Base-by-base conservation (phyloP, 2,113 vertebrate species). In the Panurus biarmicus region DNA sequence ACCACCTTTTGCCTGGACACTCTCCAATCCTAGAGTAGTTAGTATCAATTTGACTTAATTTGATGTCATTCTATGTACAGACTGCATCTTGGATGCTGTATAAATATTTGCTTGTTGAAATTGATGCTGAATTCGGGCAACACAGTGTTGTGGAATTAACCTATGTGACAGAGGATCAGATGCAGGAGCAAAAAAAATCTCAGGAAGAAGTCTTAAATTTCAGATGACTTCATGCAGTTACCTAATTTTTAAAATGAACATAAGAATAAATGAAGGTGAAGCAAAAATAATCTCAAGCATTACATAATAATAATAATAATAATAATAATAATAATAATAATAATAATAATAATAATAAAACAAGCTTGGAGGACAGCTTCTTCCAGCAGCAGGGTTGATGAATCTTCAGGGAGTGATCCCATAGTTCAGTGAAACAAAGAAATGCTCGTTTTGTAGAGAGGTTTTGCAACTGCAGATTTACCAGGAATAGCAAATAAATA, bases 81-180 rank as follows among this genome's bases (percentile, higher is more conserved):
- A 58, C 75, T 77, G 67, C 64, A 76, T 50, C 78, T 74, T 4
- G 3, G 64, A 83, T 70, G 47, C 62, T 79, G 73, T 60, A 45
- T 75, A 92, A 89, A 91, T 94, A 95, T 94, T 95, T 95, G 67
- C 56, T 54, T 83, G n/a, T 54, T 76, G 60, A 94, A 87, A 93
- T 58, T 44, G 60, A 44, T 82, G 74, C 71, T 50, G 65, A 76
- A 82, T 94, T 87, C 2, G 3, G 74, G 44, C 56, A 82, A 64
- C 25, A 38, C 3, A 4, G 10, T 48, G 36, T 50, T 67, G 58
- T 51, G 61, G 89, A 90, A 89, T 86, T 89, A 74, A 89, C 40
- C 54, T 53, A 5, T 29, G 33, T 51, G 70, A 78, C 42, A 42
- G 11, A 26, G 23, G 16, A 56, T 69, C 56, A 67, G 66, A 47